These are phyloP conservation scores for Astyanax mexicanus DNA, from an alignment of 2,797 vertebrate species.

Conservation along the genomic window DNA sequence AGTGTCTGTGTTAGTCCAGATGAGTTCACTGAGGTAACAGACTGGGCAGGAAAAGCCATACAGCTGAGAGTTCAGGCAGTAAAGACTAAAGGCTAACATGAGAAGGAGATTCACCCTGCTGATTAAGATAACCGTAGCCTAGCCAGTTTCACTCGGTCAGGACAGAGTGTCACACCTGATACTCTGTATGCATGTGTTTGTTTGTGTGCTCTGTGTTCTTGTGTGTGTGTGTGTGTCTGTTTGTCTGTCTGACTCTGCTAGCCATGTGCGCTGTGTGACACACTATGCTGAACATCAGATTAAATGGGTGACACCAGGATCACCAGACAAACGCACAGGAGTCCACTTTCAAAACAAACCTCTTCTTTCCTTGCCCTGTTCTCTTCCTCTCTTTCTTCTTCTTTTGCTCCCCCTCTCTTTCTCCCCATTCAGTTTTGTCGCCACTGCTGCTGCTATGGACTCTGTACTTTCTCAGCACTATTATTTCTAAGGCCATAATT, in stretches of 20 bases:
- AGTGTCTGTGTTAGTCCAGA: background rate
- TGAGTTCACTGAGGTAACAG: slow-evolving; percentile 14
- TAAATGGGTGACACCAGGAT: slow-evolving; percentile 58
- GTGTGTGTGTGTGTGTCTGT: slow-evolving; percentile 27
- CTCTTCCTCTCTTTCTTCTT: slow-evolving; percentile 15
- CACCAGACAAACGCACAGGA: slow-evolving; percentile 36
- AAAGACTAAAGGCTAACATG: slow-evolving; percentile 34
- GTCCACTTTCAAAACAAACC: slow-evolving; percentile 47
- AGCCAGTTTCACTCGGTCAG: slow-evolving; percentile 48
- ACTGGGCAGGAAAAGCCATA: slow-evolving; percentile 4
- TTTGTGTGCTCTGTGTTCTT: slow-evolving; percentile 28
- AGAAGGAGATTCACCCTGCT: slow-evolving; percentile 42
- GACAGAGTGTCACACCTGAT: slow-evolving; percentile 51
- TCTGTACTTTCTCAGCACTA: background rate
- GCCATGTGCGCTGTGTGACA: slow-evolving; percentile 46
- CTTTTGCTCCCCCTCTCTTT: slow-evolving; percentile 18
- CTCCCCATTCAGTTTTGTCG: slow-evolving; percentile 1
- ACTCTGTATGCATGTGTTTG: slow-evolving; percentile 26
- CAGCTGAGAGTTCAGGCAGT: slow-evolving; percentile 33
- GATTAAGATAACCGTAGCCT: slow-evolving; percentile 33
- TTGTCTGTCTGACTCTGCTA: slow-evolving; percentile 9
- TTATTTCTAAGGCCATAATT: background rate
- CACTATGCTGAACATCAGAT: slow-evolving; percentile 56
- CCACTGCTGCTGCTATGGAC: background rate
- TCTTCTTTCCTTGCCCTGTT: slow-evolving; percentile 6